Base-by-base conservation (phyloP, 2,888 invertebrate species). In the Cephus pygmeus region DNA sequence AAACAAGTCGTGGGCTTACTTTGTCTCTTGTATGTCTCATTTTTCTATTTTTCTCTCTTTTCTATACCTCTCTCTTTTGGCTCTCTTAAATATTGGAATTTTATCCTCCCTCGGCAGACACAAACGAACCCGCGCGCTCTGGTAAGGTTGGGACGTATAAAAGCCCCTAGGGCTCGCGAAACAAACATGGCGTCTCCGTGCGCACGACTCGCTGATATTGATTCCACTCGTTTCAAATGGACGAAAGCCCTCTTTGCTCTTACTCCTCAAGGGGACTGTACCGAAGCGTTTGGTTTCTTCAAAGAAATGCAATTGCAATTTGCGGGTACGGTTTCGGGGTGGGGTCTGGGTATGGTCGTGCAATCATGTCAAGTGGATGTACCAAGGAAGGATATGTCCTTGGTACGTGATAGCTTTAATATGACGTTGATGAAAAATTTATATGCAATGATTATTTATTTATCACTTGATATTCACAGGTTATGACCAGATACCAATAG, bases 401-500 rank as follows among this genome's bases (percentile, higher is more conserved):
- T 56, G 40, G 40, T 15, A 56, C 30, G 30, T 33, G 11, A 9
- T 71, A 30, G 23, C 9, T 71, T 23, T 71, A 71, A 30, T 30
- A 31, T 11, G 11, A 56, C 0, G 3, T 40, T 9, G 1, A 40
- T 11, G 35, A 12, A 36, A 33, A n/a, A 23, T 71, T 35, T 4
- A 1, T 31, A 40, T 33, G 33, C 9, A 34, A n/a, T 12, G 23
- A 31, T 23, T 23, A 35, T 34, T 33, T 9, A 23, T 35, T 3
- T 1, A 69, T 34, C 1, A 31, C 3, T 35, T 69, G 15, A n/a
- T 69, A 69, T 76, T 90, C 91, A 33, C 93, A 97, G 98, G 97
- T 94, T 98, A 97, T 96, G 98, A 98, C 95, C 97, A 97, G 94
- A 96, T 98, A 95, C 98, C 98, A 94, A 96, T 98, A 95, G 97